Evolutionary conservation across 2,888 invertebrate species (phyloP), one percentile per base, ranked within the genome.

Genomic region (Tethea ocularis): DNA sequence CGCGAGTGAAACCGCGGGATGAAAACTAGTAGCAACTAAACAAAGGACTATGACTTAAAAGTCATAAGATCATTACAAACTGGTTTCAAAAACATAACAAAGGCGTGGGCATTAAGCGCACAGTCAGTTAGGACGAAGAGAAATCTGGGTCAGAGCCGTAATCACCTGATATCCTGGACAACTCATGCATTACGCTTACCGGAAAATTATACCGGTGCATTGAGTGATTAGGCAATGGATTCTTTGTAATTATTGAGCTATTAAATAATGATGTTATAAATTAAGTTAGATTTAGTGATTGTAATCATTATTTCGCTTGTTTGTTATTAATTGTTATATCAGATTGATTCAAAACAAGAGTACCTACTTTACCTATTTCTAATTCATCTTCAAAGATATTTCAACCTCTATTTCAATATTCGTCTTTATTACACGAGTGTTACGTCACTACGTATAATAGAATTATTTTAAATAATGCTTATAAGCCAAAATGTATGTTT

Each of bases 61-160:
- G 7, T 8, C 3, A 7, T 13, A 33, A 10, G 20, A 2, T 46
- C 20, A 20, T n/a, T 38, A n/a, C 6, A 46, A 46, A 46, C 20
- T 17, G 7, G n/a, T 41, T 41, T n/a, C 41, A 5, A 3, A 41
- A 41, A 41, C 41, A 41, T 17, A 46, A 36, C 33, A 33, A 54
- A 54, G 54, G 54, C 54, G 54, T 33, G 54, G 33, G 22, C 22
- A 33, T 13, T 29, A 33, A 13, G 56, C 17, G 66, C 15, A 51
- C 24, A 56, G 38, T 57, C 23, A n/a, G 53, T n/a, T 59, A 64
- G 58, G 58, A 24, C 41, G 58, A 61, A 58, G 75, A 61, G 77
- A 77, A 77, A 77, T 77, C 77, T 70, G 68, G 77, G 75, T 15
- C 70, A 57, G 46, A 46, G 56, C 58, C 57, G 53, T 52, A 51